A percentile compares a stretch with the other conserved stretches of the same genome.
Conservation (phyloP, 2,888 invertebrate genomes). For the Campoletis raptor region DNA sequence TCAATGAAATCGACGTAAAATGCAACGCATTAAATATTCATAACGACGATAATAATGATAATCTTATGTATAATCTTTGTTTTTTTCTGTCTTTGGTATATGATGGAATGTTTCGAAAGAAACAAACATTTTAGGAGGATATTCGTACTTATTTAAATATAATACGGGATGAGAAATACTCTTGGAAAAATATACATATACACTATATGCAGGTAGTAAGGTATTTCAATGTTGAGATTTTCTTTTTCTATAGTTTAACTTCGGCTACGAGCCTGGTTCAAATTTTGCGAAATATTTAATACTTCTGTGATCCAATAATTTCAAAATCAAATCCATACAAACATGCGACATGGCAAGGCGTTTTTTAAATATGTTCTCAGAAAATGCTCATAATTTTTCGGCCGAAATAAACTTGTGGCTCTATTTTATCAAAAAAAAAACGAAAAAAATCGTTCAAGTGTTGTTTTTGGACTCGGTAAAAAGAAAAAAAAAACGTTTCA, state of each 20-base stretch:
- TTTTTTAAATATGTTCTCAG: background rate
- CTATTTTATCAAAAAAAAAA: background rate
- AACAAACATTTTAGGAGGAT: conserved; percentile 34
- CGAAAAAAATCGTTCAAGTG: background rate
- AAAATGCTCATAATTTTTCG: background rate
- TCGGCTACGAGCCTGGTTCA: background rate
- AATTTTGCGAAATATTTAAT: background rate
- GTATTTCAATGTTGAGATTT: conserved; percentile 19
- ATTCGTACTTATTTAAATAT: conserved; percentile 15
- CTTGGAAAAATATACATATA: conserved; percentile 66
- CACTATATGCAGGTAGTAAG: conserved; percentile 16
- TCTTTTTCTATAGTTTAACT: background rate
- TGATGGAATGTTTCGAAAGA: conserved; percentile 50
- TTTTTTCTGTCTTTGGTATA: conserved; percentile 57
- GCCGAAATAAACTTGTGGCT: background rate
- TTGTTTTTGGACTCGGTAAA: background rate
- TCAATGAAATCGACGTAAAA: conserved; percentile 24
- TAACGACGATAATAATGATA: conserved; percentile 42
- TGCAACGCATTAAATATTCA: conserved; percentile 32
- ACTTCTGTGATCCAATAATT: background rate
- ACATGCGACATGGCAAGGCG: background rate
- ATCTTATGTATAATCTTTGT: conserved; percentile 41
- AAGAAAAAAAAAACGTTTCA: background rate
- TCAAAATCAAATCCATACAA: background rate
- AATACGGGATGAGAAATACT: conserved; percentile 41